Evolutionary conservation across 2,113 vertebrate species (phyloP).

Genomic region (Lophochroa leadbeateri): DNA sequence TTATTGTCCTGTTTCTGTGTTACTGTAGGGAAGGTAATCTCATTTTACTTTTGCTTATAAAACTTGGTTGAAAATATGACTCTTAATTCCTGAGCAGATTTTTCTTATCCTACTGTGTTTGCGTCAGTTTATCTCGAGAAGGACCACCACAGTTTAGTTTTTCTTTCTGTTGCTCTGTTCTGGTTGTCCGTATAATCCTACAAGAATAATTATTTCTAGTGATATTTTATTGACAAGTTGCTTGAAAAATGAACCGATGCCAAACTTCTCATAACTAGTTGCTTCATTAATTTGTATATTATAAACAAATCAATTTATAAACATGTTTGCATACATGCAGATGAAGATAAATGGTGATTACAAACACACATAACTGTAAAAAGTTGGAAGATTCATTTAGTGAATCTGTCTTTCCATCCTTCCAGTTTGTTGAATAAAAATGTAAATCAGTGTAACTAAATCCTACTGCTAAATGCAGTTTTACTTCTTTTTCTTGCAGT

Average conservation of each 20-base stretch:
- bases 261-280: slow-evolving; percentile 22
- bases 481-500: background rate
- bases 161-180: background rate
- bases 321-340: slow-evolving; percentile 6
- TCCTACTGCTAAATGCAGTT: background rate
- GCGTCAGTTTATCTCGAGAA: background rate
- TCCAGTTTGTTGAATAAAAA: slow-evolving; percentile 28
- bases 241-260: slow-evolving; percentile 1
- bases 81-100: background rate
- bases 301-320: slow-evolving; percentile 32
- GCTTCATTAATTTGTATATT: slow-evolving; percentile 33
- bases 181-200: background rate
- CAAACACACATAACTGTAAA: background rate
- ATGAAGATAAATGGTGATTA: slow-evolving; percentile 1
- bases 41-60: background rate
- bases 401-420: background rate
- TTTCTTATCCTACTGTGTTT: background rate
- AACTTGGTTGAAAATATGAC: background rate
- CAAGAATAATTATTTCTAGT: slow-evolving; percentile 2
- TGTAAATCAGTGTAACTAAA: background rate
- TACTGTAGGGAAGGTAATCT: background rate
- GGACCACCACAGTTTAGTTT: background rate
- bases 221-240: background rate
- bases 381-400: slow-evolving; percentile 17
- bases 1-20: background rate